Evolutionary conservation across 92 coral and sea anemone genomes (phyloP).

Genomic region (Porites evermanni): DNA sequence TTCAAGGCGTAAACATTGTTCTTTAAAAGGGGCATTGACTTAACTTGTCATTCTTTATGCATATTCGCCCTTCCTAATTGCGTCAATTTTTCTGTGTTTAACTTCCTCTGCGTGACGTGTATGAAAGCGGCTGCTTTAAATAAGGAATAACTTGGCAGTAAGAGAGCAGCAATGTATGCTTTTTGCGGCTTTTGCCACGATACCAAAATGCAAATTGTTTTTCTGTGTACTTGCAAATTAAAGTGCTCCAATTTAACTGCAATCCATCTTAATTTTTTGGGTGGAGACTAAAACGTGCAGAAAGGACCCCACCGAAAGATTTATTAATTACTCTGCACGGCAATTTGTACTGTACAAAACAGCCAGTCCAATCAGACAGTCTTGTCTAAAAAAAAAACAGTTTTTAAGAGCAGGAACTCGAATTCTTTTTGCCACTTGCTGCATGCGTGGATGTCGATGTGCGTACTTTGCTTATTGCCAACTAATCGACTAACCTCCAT

Average conservation of each 20-base stretch:
- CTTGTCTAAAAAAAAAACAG: constrained; percentile 7
- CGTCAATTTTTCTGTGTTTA: constrained; percentile 32
- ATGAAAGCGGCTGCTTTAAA: neutral
- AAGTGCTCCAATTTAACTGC: constrained; percentile 42
- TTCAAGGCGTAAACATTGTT: constrained; percentile 41
- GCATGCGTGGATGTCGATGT: neutral
- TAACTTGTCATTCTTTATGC: constrained; percentile 29
- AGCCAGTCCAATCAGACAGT: constrained; percentile 21
- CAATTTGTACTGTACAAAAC: constrained; percentile 36
- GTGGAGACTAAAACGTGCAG: constrained; percentile 31
- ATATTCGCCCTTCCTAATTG: constrained; percentile 15
- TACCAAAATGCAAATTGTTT: neutral
- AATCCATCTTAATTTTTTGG: constrained; percentile 53
- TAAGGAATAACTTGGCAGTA: neutral
- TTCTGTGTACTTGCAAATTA: neutral
- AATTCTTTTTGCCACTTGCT: neutral
- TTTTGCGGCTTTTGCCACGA: neutral
- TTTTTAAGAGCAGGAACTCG: too few species aligned
- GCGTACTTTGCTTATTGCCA: neutral
- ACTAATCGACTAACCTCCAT: neutral
- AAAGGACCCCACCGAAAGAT: constrained; percentile 52
- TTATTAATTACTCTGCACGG: constrained; percentile 20
- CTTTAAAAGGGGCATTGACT: constrained; percentile 31
- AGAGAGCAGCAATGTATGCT: neutral
- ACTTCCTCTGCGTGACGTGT: neutral